Evolutionary conservation across 2,113 vertebrate species (phyloP).

Genomic region (Columba janthina): DNA sequence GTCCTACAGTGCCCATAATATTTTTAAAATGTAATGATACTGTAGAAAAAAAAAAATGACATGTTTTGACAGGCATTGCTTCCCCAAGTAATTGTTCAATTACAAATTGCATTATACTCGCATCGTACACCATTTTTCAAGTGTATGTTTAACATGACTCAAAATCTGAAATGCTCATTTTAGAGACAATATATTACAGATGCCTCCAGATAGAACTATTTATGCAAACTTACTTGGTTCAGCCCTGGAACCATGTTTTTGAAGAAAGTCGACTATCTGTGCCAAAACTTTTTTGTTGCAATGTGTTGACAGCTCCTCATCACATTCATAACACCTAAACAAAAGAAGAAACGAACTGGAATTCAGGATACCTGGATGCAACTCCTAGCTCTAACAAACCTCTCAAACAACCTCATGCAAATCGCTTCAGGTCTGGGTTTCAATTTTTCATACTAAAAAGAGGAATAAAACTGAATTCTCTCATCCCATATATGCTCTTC

Average conservation of each 20-base stretch:
- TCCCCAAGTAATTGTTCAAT: background rate
- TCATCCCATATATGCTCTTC: background rate
- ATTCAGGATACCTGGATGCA: background rate
- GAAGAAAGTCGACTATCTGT: slow-evolving; percentile 94
- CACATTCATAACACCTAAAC: slow-evolving; percentile 94
- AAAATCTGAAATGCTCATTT: background rate
- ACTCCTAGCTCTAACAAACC: background rate
- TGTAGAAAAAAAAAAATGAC: background rate
- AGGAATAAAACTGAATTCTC: background rate
- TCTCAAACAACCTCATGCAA: background rate
- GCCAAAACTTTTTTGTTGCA: slow-evolving; percentile 96
- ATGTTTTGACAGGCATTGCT: background rate
- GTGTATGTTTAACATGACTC: background rate
- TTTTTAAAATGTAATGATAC: background rate
- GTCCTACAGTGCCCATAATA: background rate
- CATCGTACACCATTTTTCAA: background rate
- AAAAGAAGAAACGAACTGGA: slow-evolving; percentile 1
- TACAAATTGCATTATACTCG: background rate
- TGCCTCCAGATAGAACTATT: background rate
- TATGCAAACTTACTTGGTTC: slow-evolving; percentile 84
- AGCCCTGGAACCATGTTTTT: slow-evolving; percentile 90
- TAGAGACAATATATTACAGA: background rate
- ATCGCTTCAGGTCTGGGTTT: background rate
- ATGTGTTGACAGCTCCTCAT: slow-evolving; percentile 93
- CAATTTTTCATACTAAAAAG: background rate